A percentile compares a stretch with the other conserved stretches of the same genome.
phyloP scores from a whole-genome alignment of 2,797 vertebrate species.

The Phataginus tricuspis region DNA sequence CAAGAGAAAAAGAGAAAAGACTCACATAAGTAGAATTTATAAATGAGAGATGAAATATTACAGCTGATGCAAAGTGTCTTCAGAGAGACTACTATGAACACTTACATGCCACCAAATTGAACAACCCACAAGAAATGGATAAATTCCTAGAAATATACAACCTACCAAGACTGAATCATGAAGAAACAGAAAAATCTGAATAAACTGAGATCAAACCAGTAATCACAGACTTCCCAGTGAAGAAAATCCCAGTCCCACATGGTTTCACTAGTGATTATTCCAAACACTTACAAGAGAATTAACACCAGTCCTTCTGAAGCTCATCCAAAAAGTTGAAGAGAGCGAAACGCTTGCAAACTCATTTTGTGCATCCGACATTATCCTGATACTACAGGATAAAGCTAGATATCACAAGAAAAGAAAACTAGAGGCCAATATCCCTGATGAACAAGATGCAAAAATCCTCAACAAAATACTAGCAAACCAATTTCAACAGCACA shows the following conservation, averaged over 20 bases:
- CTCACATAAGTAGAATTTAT: background rate
- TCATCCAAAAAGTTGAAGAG: background rate
- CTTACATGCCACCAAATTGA: background rate
- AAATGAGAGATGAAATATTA: background rate
- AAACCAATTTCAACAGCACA: background rate
- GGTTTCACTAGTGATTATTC: background rate
- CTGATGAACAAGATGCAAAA: background rate
- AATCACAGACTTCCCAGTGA: background rate
- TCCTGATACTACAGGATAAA: background rate
- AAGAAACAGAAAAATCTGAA: background rate
- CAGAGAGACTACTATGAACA: background rate
- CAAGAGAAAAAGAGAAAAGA: background rate
- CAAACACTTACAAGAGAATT: background rate
- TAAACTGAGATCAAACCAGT: background rate
- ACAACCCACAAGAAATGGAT: background rate
- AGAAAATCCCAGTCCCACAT: background rate
- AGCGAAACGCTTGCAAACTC: background rate
- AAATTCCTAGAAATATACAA: background rate
- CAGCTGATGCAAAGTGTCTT: background rate
- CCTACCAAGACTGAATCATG: background rate
- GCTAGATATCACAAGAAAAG: background rate
- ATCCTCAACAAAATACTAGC: background rate
- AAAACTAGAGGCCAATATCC: background rate
- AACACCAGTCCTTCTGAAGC: background rate
- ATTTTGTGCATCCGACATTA: background rate